Evolutionary conservation across 2,113 vertebrate species (phyloP).

Genomic region (Varanus salvator): DNA sequence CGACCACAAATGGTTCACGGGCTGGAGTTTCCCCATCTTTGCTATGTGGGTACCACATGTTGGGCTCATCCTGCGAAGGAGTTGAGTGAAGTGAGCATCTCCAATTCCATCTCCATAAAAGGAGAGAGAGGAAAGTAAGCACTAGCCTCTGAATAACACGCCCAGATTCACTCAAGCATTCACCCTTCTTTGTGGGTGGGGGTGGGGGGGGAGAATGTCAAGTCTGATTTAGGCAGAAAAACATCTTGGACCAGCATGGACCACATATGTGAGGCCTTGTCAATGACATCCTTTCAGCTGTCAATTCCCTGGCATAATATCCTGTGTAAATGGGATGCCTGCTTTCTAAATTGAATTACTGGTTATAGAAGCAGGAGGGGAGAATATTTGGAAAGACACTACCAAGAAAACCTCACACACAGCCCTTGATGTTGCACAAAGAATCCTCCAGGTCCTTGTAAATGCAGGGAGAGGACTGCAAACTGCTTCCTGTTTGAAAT

Average conservation of each 20-base stretch:
- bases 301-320: background rate
- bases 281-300: background rate
- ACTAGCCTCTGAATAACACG: background rate
- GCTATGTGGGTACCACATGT: too few relatives aligned
- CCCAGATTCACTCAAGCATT: background rate
- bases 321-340: background rate
- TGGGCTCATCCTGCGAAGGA: too few relatives aligned
- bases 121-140: background rate
- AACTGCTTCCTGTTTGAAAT: slow-evolving; percentile 61
- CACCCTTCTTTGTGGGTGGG: background rate
- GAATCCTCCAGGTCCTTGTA: slow-evolving; percentile 50
- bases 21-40: too few relatives aligned
- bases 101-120: background rate
- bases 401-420: slow-evolving; percentile 50
- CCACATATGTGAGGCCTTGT: background rate
- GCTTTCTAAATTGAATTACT: background rate
- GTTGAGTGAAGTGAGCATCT: background rate
- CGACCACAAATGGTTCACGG: too few relatives aligned
- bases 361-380: slow-evolving; percentile 74
- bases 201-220: background rate
- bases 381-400: slow-evolving; percentile 76
- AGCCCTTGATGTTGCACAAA: slow-evolving; percentile 15
- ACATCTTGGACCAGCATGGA: background rate
- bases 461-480: slow-evolving; percentile 49
- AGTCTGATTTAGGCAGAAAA: background rate